Percentiles rank a stretch among this genome's conserved stretches.
Evolutionary conservation across 1,140 invertebrate genomes (phyloP).

Genomic region (Radopholus similis): DNA sequence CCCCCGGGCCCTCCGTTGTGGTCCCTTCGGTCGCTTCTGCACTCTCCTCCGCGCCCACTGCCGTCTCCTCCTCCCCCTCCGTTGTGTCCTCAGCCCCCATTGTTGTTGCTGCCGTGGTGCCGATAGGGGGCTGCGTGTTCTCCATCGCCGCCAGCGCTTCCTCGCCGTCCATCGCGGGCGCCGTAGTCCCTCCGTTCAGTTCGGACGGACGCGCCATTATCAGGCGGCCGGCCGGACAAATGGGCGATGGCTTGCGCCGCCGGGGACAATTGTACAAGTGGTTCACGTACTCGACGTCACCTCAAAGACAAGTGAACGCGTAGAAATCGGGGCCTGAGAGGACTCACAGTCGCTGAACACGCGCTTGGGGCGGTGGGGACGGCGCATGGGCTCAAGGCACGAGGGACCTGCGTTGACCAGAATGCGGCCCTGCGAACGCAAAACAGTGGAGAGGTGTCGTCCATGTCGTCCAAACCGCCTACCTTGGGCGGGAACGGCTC

Average conservation of each 20-base stretch:
- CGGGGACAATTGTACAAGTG: constrained; percentile 41
- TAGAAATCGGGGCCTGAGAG: neutral
- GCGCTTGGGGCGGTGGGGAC: constrained; percentile 34
- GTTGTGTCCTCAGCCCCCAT: neutral
- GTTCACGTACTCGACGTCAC: constrained; percentile 44
- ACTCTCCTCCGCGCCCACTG: neutral
- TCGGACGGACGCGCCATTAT: constrained; percentile 34
- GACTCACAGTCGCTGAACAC: constrained; percentile 39
- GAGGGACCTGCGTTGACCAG: constrained; percentile 36
- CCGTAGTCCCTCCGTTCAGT: neutral
- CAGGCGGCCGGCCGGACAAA: constrained; percentile 37
- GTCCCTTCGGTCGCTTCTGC: neutral
- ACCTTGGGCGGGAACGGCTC: constrained; percentile 35
- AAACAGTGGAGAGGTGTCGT: neutral
- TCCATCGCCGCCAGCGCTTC: neutral
- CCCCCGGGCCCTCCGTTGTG: neutral
- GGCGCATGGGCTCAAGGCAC: constrained; percentile 38
- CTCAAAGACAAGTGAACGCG: neutral
- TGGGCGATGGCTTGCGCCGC: constrained; percentile 37
- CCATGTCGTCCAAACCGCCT: too few relatives aligned
- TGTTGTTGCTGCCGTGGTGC: constrained; percentile 6
- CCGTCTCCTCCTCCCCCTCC: neutral
- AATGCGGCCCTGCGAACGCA: constrained; percentile 11
- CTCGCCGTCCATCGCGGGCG: neutral
- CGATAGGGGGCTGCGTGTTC: too few relatives aligned